Evolutionary conservation across 92 coral and sea anemone species (phyloP).

Genomic region (Virgularia gustaviana): DNA sequence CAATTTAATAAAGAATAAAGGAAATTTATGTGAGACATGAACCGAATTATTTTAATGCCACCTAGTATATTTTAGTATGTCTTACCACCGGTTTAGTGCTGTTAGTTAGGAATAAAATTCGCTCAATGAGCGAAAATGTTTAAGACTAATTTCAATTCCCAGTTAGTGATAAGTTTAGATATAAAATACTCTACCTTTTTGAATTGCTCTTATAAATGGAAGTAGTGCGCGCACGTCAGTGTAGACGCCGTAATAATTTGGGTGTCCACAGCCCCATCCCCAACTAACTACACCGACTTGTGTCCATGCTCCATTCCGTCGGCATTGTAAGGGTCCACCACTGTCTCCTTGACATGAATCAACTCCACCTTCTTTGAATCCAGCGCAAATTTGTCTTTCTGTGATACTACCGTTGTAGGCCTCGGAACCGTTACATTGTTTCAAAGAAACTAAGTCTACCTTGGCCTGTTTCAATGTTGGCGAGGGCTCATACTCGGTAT

Average conservation of each 20-base stretch:
- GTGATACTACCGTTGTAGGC: slow-evolving; percentile 54
- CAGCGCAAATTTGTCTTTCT: slow-evolving; percentile 55
- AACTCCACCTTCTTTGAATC: slow-evolving; percentile 41
- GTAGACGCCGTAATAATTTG: slow-evolving; percentile 66
- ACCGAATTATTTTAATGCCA: no score
- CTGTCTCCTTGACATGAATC: slow-evolving; percentile 68
- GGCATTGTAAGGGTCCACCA: slow-evolving; percentile 73
- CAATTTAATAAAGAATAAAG: no score
- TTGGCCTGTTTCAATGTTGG: slow-evolving; percentile 49
- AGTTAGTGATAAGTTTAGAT: no score
- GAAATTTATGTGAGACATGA: no score
- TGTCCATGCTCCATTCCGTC: slow-evolving; percentile 58
- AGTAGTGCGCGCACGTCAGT: slow-evolving; percentile 50
- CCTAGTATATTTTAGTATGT: no score
- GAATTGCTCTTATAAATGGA: slow-evolving; percentile 47
- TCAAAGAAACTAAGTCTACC: slow-evolving; percentile 48
- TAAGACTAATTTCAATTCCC: no score
- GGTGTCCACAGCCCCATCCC: slow-evolving; percentile 61
- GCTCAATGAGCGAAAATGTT: no score
- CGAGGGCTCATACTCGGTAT: slow-evolving; percentile 29
- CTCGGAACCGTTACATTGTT: slow-evolving; percentile 51
- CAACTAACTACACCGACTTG: slow-evolving; percentile 63
- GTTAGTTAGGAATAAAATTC: no score
- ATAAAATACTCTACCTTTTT: slow-evolving; percentile 12
- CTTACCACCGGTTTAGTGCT: no score